Percentiles rank a stretch among this genome's conserved stretches.
These are phyloP conservation scores for Ceryle rudis DNA, from an alignment of 2,797 vertebrate genomes.

Conservation along the genomic window DNA sequence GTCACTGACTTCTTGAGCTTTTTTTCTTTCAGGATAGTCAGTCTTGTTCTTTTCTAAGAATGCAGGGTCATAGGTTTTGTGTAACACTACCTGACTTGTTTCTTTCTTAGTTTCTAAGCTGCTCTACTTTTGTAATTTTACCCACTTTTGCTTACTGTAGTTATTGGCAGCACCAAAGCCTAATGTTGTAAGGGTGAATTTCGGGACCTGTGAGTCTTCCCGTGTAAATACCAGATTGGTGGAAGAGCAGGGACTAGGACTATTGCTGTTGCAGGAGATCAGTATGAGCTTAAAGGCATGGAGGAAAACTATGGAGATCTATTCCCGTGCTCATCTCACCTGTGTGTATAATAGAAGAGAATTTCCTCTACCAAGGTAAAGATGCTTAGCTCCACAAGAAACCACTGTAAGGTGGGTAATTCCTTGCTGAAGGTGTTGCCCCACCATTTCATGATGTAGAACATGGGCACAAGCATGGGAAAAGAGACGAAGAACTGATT, in stretches of 20 bases:
- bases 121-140: neutral
- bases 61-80: neutral
- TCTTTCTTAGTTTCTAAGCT: neutral
- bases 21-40: neutral
- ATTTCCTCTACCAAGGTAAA: slow-evolving; percentile 87
- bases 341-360: slow-evolving; percentile 94
- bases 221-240: neutral
- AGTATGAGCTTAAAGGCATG: neutral
- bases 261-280: neutral
- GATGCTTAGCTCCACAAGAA: slow-evolving; percentile 85
- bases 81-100: neutral
- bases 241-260: neutral
- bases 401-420: slow-evolving; percentile 91
- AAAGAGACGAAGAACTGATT: slow-evolving; percentile 86
- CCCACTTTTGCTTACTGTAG: neutral
- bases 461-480: slow-evolving; percentile 82
- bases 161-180: neutral
- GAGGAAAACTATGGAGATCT: neutral
- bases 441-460: slow-evolving; percentile 77
- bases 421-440: slow-evolving; percentile 83
- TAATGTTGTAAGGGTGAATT: neutral
- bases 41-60: neutral
- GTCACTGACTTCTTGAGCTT: neutral
- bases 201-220: neutral
- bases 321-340: slow-evolving; percentile 74